Percentiles rank a stretch among this genome's conserved stretches.
phyloP scores from a whole-genome alignment of 2,797 vertebrate genomes.

The Nyctibius grandis region DNA sequence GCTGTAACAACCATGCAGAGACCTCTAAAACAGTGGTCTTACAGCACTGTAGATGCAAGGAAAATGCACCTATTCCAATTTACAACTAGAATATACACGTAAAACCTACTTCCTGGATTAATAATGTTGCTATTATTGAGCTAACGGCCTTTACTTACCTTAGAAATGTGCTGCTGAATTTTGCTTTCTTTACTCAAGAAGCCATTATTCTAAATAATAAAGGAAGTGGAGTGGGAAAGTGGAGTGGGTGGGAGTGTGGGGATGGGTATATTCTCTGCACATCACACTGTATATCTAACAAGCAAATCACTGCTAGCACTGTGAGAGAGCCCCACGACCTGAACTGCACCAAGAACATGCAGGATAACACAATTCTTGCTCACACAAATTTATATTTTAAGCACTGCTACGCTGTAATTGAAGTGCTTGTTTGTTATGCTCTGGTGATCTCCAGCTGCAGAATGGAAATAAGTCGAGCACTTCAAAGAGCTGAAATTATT shows the following conservation, averaged over 20 bases:
- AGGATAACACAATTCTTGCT: background rate
- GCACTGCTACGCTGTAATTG: background rate
- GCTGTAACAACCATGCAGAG: background rate
- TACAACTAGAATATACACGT: background rate
- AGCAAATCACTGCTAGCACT: background rate
- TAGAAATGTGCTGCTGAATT: background rate
- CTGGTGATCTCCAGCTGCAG: slow-evolving; percentile 21
- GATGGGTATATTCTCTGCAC: background rate
- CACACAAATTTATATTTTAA: background rate
- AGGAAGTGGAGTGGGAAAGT: too few relatives aligned
- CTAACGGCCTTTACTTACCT: background rate
- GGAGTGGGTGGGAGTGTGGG: too few relatives aligned
- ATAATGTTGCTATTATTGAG: background rate
- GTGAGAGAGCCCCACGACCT: background rate
- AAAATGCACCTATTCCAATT: background rate
- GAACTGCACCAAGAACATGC: background rate
- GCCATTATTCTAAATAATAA: background rate
- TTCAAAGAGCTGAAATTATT: slow-evolving; percentile 37
- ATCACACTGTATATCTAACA: background rate
- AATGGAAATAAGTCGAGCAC: background rate
- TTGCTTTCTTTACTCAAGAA: background rate
- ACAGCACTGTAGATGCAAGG: background rate
- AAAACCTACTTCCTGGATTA: background rate
- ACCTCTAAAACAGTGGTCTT: background rate
- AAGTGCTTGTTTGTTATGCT: background rate